Evolutionary conservation across 2,113 vertebrate genomes (phyloP).

Genomic region (Meriones unguiculatus): DNA sequence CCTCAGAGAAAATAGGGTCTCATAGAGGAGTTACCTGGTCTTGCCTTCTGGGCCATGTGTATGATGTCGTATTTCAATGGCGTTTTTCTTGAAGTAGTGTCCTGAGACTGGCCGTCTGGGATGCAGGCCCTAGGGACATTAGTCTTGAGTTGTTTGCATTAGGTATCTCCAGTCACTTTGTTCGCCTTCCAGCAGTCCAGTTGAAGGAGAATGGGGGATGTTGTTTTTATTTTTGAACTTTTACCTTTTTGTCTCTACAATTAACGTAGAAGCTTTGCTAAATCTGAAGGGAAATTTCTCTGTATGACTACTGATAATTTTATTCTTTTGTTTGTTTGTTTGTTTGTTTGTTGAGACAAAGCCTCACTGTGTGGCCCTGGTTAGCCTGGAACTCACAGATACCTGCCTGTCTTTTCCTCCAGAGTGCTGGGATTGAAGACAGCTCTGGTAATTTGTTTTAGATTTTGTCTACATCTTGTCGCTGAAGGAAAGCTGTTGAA

Average conservation of each 20-base stretch:
- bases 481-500: neutral
- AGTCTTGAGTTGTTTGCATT: neutral
- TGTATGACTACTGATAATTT: conserved; percentile 44
- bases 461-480: neutral
- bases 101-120: neutral
- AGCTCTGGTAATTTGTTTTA: neutral
- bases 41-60: neutral
- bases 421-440: neutral
- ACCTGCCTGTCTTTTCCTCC: neutral
- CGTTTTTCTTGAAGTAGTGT: neutral
- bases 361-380: neutral
- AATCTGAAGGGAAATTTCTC: conserved; percentile 43
- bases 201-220: neutral
- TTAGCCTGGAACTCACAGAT: neutral
- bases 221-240: neutral
- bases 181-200: neutral
- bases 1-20: no score
- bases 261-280: neutral
- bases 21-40: neutral
- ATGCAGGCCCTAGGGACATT: neutral
- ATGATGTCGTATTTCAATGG: neutral
- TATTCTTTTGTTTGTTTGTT: neutral
- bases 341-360: neutral
- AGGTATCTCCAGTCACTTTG: neutral
- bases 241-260: neutral